Base-by-base conservation (phyloP, 2,113 vertebrate genomes). In the Fukomys damarensis region DNA sequence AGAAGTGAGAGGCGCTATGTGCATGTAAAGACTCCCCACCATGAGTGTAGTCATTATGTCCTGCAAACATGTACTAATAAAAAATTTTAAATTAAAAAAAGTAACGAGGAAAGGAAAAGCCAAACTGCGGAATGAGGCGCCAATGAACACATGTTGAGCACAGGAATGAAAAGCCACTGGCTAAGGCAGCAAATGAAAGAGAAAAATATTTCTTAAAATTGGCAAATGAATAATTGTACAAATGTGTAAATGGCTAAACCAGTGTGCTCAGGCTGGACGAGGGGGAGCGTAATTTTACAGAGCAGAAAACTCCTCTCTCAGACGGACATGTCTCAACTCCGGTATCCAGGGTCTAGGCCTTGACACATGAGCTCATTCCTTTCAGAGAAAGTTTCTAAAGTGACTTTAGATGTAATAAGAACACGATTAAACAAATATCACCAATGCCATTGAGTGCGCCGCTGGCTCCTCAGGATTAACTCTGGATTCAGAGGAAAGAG, bases 391-490 rank as follows among this genome's bases (percentile, higher is more conserved):
- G 6, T 82, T 81, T 54, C 81, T 88, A 32, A 54, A 11, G 6
- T 30, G 90, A 96, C 85, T 95, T 93, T 56, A 77, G 66, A 52
- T 58, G 41, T 94, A 97, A 85, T 94, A 96, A 81, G 89, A 97
- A 91, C 5, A 85, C 54, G 72, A 56, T 59, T 92, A 94, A 98
- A 98, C 95, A 96, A 98, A 97, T 95, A 92, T 35, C 95, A 70
- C 26, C 1, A 91, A 95, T 8, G 43, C 66, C 68, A 1, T 12
- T 26, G 90, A 89, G 30, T 41, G 26, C 3, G 35, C 56, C 0
- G 0, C 49, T n/a, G 0, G 0, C 76, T 87, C 46, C 91, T 68
- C 68, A 52, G 91, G 89, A 96, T 94, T 95, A 93, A 89, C 89
- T 97, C 83, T 38, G n/a, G 28, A 76, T 92, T 89, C 95, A 12